Base-by-base conservation (phyloP, 2,797 vertebrate species). In the Podarcis siculus region DNA sequence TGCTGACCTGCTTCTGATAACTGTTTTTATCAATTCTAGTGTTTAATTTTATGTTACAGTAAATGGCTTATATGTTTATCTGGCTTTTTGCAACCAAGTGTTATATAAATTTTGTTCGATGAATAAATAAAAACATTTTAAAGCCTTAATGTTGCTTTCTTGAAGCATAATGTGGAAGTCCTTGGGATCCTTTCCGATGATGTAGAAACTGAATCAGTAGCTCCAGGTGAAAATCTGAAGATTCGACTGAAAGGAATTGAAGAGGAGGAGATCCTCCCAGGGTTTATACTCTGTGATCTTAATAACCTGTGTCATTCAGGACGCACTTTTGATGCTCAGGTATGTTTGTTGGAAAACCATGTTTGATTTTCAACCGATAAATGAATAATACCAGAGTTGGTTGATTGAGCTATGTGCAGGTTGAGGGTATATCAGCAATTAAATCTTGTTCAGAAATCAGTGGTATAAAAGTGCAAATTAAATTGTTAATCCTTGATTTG, bases 271-370 rank as follows among this genome's bases (percentile, higher is more conserved):
- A 99, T 99, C 87, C 97, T 99, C 88, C 99, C 99, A 0, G 99
- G 98, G 87, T 99, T 99, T 91, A 99, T 99, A 95, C 98, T 99
- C 82, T 99, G 99, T 93, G 98, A 98, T 78, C 97, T 96, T 25
- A 98, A 98, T 96, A 99, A 98, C 95, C 98, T 99, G 79, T 99
- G 99, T 96, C 99, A 99, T 97, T 98, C 99, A 19, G 99, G 99
- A 89, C 98, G 98, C 75, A 99, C 98, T 0, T 99, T 99, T 80
- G 99, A 99, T 89, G 98, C 99, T 94, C 99, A 99, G 98, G 99
- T 99, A 91, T 87, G 86, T 55, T 37, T 87, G 27, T 1, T 7
- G 35, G n/a, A 2, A 2, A 69, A 82, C 55, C 75, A 69, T 75
- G 7, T 4, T 30, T 58, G 23, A 7, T 89, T 42, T 76, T 71